Evolutionary conservation across 1,140 invertebrate species (phyloP).

Genomic region (Pectinophora gossypiella): DNA sequence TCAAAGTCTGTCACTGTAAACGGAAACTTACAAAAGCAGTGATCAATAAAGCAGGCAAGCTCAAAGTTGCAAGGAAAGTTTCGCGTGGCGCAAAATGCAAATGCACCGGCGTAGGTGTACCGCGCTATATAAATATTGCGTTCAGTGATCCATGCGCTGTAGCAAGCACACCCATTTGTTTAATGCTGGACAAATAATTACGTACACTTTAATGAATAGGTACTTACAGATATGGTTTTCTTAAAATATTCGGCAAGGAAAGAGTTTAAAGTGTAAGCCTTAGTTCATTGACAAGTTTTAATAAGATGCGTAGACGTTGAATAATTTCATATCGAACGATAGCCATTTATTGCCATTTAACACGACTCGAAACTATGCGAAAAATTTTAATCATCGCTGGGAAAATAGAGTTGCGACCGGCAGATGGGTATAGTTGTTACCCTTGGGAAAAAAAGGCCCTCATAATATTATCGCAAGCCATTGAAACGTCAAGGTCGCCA

Average conservation of each 20-base stretch:
- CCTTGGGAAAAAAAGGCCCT: conserved; percentile 51
- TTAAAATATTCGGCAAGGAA: too few relatives aligned
- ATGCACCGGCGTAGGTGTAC: not conserved
- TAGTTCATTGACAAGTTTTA: too few relatives aligned
- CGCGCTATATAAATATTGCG: not conserved
- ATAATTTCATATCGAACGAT: not conserved
- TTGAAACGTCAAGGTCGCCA: conserved; percentile 57
- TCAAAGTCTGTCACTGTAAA: too few relatives aligned
- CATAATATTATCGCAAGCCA: conserved; percentile 45
- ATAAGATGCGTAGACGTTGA: too few relatives aligned
- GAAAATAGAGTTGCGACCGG: conserved; percentile 10
- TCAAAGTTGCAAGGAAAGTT: not conserved
- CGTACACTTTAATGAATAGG: too few relatives aligned
- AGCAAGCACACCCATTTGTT: not conserved
- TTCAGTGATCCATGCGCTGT: not conserved
- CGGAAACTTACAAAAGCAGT: not conserved
- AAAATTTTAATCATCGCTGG: not conserved
- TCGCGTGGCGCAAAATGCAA: conserved; percentile 2
- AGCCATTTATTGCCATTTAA: not conserved
- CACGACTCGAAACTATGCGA: not conserved
- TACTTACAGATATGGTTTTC: too few relatives aligned
- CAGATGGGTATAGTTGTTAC: too few relatives aligned
- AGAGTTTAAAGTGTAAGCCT: too few relatives aligned
- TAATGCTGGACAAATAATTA: not conserved
- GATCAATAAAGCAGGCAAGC: not conserved